Evolutionary conservation across 2,888 invertebrate species (phyloP), one percentile per base, ranked within the genome.

Genomic region (Phyto melanocephala): DNA sequence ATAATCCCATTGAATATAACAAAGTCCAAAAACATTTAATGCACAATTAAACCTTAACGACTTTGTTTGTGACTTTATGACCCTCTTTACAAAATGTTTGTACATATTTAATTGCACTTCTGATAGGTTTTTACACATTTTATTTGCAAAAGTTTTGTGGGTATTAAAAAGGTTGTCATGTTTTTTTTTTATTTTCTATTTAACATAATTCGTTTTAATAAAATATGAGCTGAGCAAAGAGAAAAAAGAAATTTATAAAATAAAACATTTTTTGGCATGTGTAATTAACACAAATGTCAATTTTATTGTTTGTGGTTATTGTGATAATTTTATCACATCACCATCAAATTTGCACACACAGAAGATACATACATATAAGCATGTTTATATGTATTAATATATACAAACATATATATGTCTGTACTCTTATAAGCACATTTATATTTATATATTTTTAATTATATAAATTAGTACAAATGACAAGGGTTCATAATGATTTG

Each of bases 221-320:
- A 24, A 37, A 37, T 56, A 56, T 37, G n/a, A 62, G 20, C 11
- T 54, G n/a, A 22, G 22, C 13, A 40, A 54, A 37, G 13, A 33
- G 33, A 20, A 71, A 50, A 13, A 33, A 45, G 10, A n/a, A 20
- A n/a, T 42, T n/a, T 28, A 45, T n/a, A 15, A 68, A 22, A 17
- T 6, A 3, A 28, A 10, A 50, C 8, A 50, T 33, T 56, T 80
- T 84, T 82, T 83, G 84, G 71, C 85, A 83, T 82, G 50, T 74
- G 81, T 75, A 84, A 84, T 85, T 83, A 84, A 83, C 80, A 81
- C 74, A 71, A 75, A 79, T 80, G 83, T 84, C 84, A 84, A 70
- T 79, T 85, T 67, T 54, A 77, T 77, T 81, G 67, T 72, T 81
- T 82, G 81, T 42, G 81, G 68, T 79, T 75, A 45, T 58, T 71